Percentiles rank a stretch among this genome's conserved stretches.
These are phyloP conservation scores for Temnothorax curvispinosus DNA, from an alignment of 1,140 invertebrate genomes.

Conservation along the genomic window DNA sequence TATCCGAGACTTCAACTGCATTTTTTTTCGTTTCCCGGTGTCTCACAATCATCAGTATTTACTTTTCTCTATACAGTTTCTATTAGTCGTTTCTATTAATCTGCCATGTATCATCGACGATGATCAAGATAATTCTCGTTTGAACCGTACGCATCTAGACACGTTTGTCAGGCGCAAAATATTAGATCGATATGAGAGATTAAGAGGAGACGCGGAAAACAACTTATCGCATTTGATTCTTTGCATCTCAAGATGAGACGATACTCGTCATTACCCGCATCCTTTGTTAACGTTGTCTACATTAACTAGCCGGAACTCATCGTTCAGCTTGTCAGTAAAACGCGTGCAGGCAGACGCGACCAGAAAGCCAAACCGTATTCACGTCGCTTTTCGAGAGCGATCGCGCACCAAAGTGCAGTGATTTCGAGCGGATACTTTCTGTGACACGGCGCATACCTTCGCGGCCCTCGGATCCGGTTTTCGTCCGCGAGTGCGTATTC, in stretches of 20 bases:
- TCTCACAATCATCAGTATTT: neutral
- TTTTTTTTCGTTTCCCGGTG: neutral
- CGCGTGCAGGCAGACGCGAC: neutral
- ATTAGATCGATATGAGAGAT: conserved; percentile 3
- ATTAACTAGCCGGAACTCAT: conserved; percentile 8
- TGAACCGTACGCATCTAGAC: neutral
- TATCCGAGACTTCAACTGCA: neutral
- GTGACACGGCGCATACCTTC: conserved; percentile 21
- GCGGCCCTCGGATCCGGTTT: conserved; percentile 63
- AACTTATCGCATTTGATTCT: neutral
- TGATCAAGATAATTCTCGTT: neutral
- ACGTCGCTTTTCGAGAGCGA: neutral
- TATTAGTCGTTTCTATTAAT: neutral
- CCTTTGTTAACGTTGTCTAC: neutral
- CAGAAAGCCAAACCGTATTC: neutral
- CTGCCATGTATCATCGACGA: neutral
- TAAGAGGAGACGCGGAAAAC: neutral
- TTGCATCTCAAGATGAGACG: neutral
- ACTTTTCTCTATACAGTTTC: neutral
- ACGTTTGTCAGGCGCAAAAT: neutral
- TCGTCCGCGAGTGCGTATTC: conserved; percentile 61
- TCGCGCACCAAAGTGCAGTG: conserved; percentile 49
- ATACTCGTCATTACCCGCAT: neutral
- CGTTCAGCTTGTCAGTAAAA: neutral
- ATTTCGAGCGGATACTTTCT: conserved; percentile 65